phyloP scores from a whole-genome alignment of 2,888 invertebrate genomes.

The Cheilosia variabilis region DNA sequence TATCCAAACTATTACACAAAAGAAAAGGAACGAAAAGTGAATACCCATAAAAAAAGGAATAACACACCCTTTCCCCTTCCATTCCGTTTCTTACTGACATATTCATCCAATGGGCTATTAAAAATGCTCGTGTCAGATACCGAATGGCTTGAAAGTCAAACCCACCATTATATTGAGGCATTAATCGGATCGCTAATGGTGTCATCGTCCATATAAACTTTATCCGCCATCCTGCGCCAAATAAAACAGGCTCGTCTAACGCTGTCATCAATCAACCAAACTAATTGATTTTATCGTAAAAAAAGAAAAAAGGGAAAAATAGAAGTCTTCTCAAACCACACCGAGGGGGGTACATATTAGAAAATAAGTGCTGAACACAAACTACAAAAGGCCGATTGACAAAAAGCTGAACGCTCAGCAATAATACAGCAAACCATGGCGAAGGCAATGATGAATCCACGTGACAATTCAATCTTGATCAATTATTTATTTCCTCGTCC shows the following conservation, averaged over 20 bases:
- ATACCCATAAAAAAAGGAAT: constrained; percentile 20
- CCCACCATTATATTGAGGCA: constrained; percentile 52
- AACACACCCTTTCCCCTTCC: not conserved
- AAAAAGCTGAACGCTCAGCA: constrained; percentile 28
- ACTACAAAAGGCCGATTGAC: constrained; percentile 48
- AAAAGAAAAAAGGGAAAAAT: constrained; percentile 14
- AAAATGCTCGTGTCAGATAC: constrained; percentile 52
- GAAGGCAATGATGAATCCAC: constrained; percentile 35
- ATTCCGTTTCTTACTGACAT: not conserved
- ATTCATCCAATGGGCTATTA: constrained; percentile 19
- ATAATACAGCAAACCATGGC: constrained; percentile 32
- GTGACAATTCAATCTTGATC: constrained; percentile 58
- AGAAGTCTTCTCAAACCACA: not conserved
- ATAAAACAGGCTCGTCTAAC: not conserved
- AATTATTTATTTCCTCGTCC: constrained; percentile 53
- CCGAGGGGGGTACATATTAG: not conserved
- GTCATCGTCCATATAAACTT: constrained; percentile 57
- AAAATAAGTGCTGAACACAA: constrained; percentile 25
- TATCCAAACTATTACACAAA: constrained; percentile 20
- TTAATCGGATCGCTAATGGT: constrained; percentile 62
- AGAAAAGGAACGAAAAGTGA: too few relatives aligned
- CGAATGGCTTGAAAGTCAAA: constrained; percentile 50
- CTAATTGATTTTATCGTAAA: constrained; percentile 58
- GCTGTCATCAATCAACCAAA: constrained; percentile 56
- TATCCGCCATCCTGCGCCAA: not conserved